Evolutionary conservation across 2,888 invertebrate species (phyloP).

Genomic region (Minunthozetes semirufus): DNA sequence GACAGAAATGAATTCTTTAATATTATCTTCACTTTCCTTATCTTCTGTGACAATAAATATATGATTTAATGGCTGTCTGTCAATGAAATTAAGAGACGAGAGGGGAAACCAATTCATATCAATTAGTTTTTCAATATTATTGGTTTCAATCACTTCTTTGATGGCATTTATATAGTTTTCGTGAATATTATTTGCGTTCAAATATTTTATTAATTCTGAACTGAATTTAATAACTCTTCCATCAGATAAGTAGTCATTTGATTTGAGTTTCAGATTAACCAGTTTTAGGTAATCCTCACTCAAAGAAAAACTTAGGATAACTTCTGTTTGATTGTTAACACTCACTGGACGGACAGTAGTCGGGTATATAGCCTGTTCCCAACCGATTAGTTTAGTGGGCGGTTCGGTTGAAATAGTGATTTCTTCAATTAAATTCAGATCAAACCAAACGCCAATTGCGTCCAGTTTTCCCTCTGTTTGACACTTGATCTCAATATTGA

Average conservation of each 20-base stretch:
- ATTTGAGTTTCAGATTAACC: conserved; percentile 2
- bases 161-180: neutral
- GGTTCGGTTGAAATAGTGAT: conserved; percentile 60
- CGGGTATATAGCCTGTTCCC: conserved; percentile 71
- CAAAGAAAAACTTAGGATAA: neutral
- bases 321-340: conserved; percentile 17
- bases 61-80: neutral
- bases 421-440: conserved; percentile 60
- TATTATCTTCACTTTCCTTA: neutral
- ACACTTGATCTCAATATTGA: conserved; percentile 46
- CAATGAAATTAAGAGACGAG: neutral
- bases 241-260: neutral
- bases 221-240: neutral
- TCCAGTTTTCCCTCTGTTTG: conserved; percentile 56
- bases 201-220: conserved; percentile 17
- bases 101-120: conserved; percentile 12
- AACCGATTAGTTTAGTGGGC: conserved; percentile 53
- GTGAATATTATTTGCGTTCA: conserved; percentile 7
- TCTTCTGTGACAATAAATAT: neutral
- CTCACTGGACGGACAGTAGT: conserved; percentile 34
- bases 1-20: neutral
- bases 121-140: conserved; percentile 14
- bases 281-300: conserved; percentile 25
- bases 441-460: conserved; percentile 65
- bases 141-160: neutral